Percentiles rank a stretch among this genome's conserved stretches.
Evolutionary conservation across 2,888 invertebrate genomes (phyloP).

Genomic region (Rhagophthalmus giganteus): DNA sequence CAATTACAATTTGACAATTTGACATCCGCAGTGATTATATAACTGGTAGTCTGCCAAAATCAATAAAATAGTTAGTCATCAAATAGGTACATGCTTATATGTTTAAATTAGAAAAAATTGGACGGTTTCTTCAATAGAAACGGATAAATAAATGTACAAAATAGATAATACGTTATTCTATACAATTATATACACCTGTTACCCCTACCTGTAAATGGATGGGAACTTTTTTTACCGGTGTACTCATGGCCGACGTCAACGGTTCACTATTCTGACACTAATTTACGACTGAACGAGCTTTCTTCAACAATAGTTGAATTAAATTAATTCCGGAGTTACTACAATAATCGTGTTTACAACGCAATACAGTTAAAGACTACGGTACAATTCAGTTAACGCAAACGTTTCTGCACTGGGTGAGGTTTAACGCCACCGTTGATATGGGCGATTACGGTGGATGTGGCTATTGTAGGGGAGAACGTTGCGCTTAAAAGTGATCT

Average conservation of each 20-base stretch:
- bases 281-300: conserved; percentile 8
- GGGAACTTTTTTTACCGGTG: conserved; percentile 92
- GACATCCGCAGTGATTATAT: no score
- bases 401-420: conserved; percentile 20
- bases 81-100: no score
- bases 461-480: no score
- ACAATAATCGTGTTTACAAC: conserved; percentile 5
- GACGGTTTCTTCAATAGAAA: no score
- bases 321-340: conserved; percentile 1
- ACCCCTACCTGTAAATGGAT: conserved; percentile 84
- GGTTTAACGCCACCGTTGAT: conserved; percentile 27
- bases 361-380: conserved; percentile 10
- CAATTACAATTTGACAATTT: no score
- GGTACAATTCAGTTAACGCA: conserved; percentile 19
- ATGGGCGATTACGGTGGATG: no score
- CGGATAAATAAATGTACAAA: no score
- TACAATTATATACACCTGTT: conserved; percentile 26
- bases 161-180: conserved; percentile 21
- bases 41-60: no score
- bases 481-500: no score
- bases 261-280: conserved; percentile 4
- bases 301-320: conserved; percentile 2
- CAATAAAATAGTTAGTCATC: no score
- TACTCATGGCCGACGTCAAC: conserved; percentile 60
- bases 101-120: no score